Percentiles rank a stretch among this genome's conserved stretches.
These are phyloP conservation scores for Protophormia terraenovae DNA, from an alignment of 2,888 invertebrate species.

Conservation along the genomic window DNA sequence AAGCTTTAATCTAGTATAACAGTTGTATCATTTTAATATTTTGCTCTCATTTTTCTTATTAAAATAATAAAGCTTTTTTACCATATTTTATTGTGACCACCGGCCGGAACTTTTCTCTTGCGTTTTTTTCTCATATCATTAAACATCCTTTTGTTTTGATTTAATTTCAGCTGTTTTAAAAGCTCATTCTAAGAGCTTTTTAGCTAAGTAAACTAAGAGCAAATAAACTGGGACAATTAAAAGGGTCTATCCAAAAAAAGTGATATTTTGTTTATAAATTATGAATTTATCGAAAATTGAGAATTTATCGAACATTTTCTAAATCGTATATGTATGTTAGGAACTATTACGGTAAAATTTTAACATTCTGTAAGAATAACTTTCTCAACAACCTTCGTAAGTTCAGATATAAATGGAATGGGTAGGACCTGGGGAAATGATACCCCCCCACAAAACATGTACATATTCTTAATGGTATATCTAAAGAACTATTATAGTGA, in stretches of 20 bases:
- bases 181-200: background rate
- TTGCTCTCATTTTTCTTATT: background rate
- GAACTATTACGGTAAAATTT: too few relatives aligned
- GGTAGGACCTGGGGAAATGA: too few relatives aligned
- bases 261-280: background rate
- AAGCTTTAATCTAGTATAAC: slow-evolving; percentile 56
- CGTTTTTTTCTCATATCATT: background rate
- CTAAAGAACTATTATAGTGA: too few relatives aligned
- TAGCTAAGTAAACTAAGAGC: background rate
- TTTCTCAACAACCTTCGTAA: too few relatives aligned
- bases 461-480: too few relatives aligned
- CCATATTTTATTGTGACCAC: slow-evolving; percentile 31
- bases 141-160: slow-evolving; percentile 39
- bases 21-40: slow-evolving; percentile 21
- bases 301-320: too few relatives aligned
- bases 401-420: too few relatives aligned
- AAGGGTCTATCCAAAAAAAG: background rate
- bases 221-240: background rate
- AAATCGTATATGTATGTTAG: too few relatives aligned
- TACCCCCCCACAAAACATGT: too few relatives aligned
- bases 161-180: slow-evolving; percentile 46
- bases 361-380: too few relatives aligned
- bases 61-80: slow-evolving; percentile 19
- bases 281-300: too few relatives aligned
- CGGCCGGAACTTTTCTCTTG: slow-evolving; percentile 61